A percentile compares a stretch with the other conserved stretches of the same genome.
Evolutionary conservation across 2,797 vertebrate species (phyloP).

Genomic region (Chiroxiphia lanceolata): DNA sequence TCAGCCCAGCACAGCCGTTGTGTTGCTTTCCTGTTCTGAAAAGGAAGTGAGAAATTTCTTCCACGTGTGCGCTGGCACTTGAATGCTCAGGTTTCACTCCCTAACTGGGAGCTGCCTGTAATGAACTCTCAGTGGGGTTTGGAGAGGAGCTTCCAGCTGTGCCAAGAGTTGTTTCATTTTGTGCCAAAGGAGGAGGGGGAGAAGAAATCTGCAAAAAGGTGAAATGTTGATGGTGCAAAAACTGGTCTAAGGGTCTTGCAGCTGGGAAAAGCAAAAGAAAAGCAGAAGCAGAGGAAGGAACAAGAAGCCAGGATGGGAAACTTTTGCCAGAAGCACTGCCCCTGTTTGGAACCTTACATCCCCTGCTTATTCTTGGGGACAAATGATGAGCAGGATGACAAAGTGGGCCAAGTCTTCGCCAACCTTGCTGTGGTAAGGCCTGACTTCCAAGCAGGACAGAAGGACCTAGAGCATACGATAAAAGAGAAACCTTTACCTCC

Average conservation of each 20-base stretch:
- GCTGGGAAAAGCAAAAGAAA: background rate
- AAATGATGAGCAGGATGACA: background rate
- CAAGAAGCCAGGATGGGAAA: constrained; percentile 55
- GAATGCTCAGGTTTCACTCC: constrained; percentile 31
- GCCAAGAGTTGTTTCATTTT: background rate
- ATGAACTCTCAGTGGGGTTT: background rate
- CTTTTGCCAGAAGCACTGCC: constrained; percentile 52
- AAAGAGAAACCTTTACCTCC: constrained; percentile 8
- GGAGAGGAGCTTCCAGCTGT: background rate
- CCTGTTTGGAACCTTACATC: constrained; percentile 40
- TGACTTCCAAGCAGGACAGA: background rate
- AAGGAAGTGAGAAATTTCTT: constrained; percentile 56
- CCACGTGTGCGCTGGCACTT: background rate
- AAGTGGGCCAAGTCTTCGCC: background rate
- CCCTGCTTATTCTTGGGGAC: constrained; percentile 42
- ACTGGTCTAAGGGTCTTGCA: background rate
- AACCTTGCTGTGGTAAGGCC: constrained; percentile 32
- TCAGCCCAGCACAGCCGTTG: background rate
- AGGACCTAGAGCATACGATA: background rate
- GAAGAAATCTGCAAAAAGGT: background rate
- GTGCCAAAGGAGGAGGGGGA: background rate
- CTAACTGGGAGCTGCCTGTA: background rate
- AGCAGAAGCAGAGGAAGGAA: background rate
- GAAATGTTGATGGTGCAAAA: background rate
- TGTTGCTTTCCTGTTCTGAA: constrained; percentile 32